Conservation (phyloP, 2,797 vertebrate species). For the Lepus townsendii region DNA sequence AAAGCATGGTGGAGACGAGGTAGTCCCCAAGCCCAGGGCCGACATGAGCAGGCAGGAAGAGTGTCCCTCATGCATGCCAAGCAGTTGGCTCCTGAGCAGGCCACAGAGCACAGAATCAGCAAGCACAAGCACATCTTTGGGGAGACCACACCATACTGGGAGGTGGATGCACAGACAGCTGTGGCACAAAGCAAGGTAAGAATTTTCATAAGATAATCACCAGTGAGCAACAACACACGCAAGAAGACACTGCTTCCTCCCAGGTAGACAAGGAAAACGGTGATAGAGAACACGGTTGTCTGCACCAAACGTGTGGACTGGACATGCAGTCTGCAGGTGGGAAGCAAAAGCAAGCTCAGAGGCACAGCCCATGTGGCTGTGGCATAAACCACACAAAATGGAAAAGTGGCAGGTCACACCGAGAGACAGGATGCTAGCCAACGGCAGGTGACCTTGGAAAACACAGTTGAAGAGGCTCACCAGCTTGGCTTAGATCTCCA, state of each 20-base stretch:
- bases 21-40: not conserved
- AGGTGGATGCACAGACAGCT: not conserved
- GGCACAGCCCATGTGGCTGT: not conserved
- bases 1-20: too few species aligned
- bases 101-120: not conserved
- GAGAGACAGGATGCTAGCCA: not conserved
- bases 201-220: not conserved
- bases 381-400: not conserved
- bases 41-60: not conserved
- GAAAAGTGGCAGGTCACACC: not conserved
- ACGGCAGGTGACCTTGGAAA: not conserved
- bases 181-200: not conserved
- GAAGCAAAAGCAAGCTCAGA: constrained; percentile 8
- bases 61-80: too few species aligned
- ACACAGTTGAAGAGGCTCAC: too few species aligned
- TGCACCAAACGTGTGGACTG: not conserved
- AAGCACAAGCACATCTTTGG: not conserved
- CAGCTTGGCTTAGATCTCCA: not conserved
- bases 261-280: not conserved
- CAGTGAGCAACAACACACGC: not conserved
- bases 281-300: not conserved
- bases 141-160: not conserved
- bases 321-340: not conserved
- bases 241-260: not conserved
- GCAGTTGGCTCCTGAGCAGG: not conserved